Evolutionary conservation across 2,797 vertebrate species (phyloP).

Genomic region (Corythornis leucogaster): DNA sequence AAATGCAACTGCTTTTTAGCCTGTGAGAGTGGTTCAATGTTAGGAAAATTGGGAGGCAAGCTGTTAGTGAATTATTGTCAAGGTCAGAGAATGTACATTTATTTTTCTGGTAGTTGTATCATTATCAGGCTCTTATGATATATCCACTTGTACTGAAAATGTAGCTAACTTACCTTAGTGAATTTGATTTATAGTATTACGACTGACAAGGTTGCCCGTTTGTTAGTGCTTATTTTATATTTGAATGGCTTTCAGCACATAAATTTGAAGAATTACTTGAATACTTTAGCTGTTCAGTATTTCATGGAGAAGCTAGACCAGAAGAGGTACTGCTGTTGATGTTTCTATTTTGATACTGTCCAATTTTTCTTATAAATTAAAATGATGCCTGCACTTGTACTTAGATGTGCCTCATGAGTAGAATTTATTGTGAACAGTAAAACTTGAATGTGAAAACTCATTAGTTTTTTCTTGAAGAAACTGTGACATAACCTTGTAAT

Average conservation of each 20-base stretch:
- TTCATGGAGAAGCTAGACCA: slow-evolving; percentile 67
- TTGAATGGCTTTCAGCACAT: slow-evolving; percentile 79
- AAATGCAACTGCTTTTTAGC: slow-evolving; percentile 47
- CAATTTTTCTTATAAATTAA: slow-evolving; percentile 42
- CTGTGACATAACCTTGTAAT: not conserved
- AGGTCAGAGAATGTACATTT: slow-evolving; percentile 77
- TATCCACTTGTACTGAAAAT: slow-evolving; percentile 75
- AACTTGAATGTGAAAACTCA: not conserved
- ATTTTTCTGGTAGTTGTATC: slow-evolving; percentile 77
- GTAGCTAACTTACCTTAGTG: slow-evolving; percentile 80
- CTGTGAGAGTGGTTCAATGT: slow-evolving; percentile 44
- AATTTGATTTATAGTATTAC: slow-evolving; percentile 81
- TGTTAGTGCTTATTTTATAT: slow-evolving; percentile 83
- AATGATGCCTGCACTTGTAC: slow-evolving; percentile 19
- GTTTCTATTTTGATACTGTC: slow-evolving; percentile 74
- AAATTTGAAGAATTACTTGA: slow-evolving; percentile 79
- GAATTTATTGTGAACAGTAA: not conserved
- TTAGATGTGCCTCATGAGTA: not conserved
- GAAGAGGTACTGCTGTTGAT: slow-evolving; percentile 62
- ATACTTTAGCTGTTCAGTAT: slow-evolving; percentile 74
- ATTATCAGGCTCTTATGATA: slow-evolving; percentile 79
- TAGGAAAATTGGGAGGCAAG: slow-evolving; percentile 65
- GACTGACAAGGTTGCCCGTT: slow-evolving; percentile 79
- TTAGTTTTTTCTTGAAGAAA: slow-evolving; percentile 4
- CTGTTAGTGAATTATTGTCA: slow-evolving; percentile 78